Base-by-base conservation (phyloP, 37 sponge, comb jelly and placozoan genomes). In the Mnemiopsis leidyi region DNA sequence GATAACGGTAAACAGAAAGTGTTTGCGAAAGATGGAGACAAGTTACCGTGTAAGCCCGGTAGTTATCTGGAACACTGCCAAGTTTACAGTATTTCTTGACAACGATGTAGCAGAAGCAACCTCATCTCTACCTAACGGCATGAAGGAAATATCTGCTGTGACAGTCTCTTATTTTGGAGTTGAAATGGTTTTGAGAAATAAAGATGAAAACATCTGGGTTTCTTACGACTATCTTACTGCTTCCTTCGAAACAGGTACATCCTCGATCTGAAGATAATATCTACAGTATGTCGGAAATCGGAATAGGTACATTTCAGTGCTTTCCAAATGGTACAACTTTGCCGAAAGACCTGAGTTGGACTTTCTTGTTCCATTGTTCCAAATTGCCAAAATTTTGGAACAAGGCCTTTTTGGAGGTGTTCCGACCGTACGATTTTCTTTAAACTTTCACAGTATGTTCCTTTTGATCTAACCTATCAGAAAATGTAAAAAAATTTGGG, bases 81-180 rank as follows among this genome's bases (percentile, higher is more conserved):
- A 77, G 9, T 34, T 77, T 33, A 20, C 79, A 34, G 36, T 77
- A 5, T 9, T 77, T 7, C 33, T 34, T 36, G 79, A 77, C 9
- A 32, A 1, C 0, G 3, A 77, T 13, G 33, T 77, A 5, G 79
- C 33, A 13, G 36, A 77, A 13, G 33, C 79, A 21, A 32, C 33
- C 36, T 77, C 79, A 16, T 34, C 35, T 16, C 18, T 77, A 16
- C 79, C 79, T 1, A 18, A 77, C 9, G 30, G 36, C 7, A 77
- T 77, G 79, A 32, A 28, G 20, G 26, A 26, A 2, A 77, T 77
- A 16, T 21, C 9, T 31, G 79, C 79, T 77, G 79, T 77, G 16
- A 77, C 79, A 16, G 79, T 77, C 20, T 77, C 79, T 34, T 77
- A 77, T 32, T 77, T 77, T 18, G 79, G 79, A 31, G 36, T 77